These are phyloP conservation scores for Eupleurogrammus muticus DNA, from an alignment of 2,797 vertebrate genomes.

Conservation along the genomic window DNA sequence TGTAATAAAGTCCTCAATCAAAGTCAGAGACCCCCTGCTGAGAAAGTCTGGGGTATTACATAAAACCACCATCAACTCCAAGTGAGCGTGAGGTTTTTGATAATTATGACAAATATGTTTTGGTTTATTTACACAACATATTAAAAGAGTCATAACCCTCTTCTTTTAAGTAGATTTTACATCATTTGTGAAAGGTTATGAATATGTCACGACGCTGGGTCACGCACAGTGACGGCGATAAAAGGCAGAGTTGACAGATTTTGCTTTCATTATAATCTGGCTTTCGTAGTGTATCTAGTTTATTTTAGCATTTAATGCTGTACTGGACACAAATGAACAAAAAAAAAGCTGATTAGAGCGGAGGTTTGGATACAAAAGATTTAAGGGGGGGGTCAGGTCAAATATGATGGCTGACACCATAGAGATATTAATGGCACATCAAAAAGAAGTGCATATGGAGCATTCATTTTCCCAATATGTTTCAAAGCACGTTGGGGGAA, in stretches of 20 bases:
- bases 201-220: constrained; percentile 71
- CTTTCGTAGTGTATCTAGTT: constrained; percentile 67
- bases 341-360: constrained; percentile 56
- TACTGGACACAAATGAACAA: constrained; percentile 55
- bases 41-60: constrained; percentile 43
- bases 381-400: constrained; percentile 40
- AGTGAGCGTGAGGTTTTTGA: constrained; percentile 43
- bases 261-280: constrained; percentile 77
- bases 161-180: constrained; percentile 66
- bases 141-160: constrained; percentile 57
- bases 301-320: constrained; percentile 54
- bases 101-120: constrained; percentile 64
- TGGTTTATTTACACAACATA: constrained; percentile 72
- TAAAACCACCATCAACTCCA: constrained; percentile 55
- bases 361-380: constrained; percentile 52
- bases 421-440: constrained; percentile 22
- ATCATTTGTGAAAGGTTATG: constrained; percentile 65
- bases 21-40: constrained; percentile 60
- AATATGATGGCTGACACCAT: constrained; percentile 27
- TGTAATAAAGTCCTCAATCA: constrained; percentile 79
- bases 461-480: constrained; percentile 32
- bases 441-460: constrained; percentile 18
- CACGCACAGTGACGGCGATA: constrained; percentile 61
- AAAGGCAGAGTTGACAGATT: constrained; percentile 77
- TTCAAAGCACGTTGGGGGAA: constrained; percentile 42